A percentile compares a stretch with the other conserved stretches of the same genome.
Evolutionary conservation across 2,797 vertebrate genomes (phyloP).

Genomic region (Manis pentadactyla): DNA sequence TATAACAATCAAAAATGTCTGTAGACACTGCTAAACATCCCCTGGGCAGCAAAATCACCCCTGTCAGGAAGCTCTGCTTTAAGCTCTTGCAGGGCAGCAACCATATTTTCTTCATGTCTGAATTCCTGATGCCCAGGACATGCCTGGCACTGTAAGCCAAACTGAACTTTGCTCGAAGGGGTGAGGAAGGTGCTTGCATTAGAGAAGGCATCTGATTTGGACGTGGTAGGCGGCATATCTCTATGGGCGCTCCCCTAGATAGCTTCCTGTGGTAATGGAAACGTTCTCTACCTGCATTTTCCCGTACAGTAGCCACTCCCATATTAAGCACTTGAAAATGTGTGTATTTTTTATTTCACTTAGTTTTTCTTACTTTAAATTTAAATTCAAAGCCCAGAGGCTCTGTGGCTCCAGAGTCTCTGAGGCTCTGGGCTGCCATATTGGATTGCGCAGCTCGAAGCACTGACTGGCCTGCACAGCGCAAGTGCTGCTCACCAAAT

Average conservation of each 20-base stretch:
- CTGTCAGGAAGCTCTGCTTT: not conserved
- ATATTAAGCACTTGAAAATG: not conserved
- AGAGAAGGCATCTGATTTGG: not conserved
- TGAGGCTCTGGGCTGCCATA: not conserved
- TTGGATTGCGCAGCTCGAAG: not conserved
- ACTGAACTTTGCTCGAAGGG: not conserved
- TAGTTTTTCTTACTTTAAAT: not conserved
- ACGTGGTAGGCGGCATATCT: not conserved
- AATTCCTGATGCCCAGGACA: not conserved
- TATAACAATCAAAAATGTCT: not conserved
- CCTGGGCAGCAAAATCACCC: not conserved
- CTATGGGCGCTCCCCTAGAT: not conserved
- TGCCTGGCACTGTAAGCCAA: not conserved
- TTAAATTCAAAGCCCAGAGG: not conserved
- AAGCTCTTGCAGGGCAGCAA: not conserved
- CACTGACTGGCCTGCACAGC: not conserved
- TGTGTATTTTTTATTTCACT: not conserved
- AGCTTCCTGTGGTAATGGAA: not conserved
- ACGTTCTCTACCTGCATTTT: not conserved
- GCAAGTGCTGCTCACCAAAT: not conserved
- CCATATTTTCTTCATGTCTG: not conserved
- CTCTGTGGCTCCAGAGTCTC: not conserved
- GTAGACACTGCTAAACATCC: not conserved
- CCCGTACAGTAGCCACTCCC: not conserved
- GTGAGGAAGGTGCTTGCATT: not conserved